Evolutionary conservation across 2,113 vertebrate species (phyloP).

Genomic region (Myiagra hebetior): DNA sequence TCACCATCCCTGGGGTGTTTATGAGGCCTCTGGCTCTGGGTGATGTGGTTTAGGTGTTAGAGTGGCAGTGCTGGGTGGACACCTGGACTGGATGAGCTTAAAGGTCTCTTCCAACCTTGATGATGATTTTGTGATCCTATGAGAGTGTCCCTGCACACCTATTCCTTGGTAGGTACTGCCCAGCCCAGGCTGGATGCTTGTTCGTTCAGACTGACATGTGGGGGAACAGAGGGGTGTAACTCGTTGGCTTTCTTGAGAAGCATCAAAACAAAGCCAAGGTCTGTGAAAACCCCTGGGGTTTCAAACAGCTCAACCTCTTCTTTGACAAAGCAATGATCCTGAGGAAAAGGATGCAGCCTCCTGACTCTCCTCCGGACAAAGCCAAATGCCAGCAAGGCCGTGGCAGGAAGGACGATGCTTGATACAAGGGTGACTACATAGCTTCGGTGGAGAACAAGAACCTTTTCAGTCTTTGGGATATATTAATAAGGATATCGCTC

Average conservation of each 20-base stretch:
- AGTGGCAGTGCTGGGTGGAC: neutral
- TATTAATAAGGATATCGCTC: neutral
- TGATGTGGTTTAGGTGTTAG: neutral
- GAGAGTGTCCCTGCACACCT: neutral
- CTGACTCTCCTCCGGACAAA: neutral
- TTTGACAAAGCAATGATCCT: neutral
- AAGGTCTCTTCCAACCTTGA: neutral
- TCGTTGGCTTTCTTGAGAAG: neutral
- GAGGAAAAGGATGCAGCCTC: neutral
- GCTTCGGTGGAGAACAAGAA: neutral
- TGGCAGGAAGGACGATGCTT: neutral
- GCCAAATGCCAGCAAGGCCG: neutral
- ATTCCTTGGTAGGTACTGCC: neutral
- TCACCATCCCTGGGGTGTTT: neutral
- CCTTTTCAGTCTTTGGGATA: neutral
- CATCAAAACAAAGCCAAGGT: neutral
- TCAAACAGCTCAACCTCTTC: neutral
- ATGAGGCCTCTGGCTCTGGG: fast-evolving
- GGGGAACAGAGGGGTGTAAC: neutral
- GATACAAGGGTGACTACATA: too few relatives aligned
- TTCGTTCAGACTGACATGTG: too few relatives aligned
- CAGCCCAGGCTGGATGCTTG: neutral
- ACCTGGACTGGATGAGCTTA: neutral
- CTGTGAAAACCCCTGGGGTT: neutral
- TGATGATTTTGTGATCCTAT: neutral